Base-by-base conservation (phyloP, 2,797 vertebrate genomes). In the Miichthys miiuy region DNA sequence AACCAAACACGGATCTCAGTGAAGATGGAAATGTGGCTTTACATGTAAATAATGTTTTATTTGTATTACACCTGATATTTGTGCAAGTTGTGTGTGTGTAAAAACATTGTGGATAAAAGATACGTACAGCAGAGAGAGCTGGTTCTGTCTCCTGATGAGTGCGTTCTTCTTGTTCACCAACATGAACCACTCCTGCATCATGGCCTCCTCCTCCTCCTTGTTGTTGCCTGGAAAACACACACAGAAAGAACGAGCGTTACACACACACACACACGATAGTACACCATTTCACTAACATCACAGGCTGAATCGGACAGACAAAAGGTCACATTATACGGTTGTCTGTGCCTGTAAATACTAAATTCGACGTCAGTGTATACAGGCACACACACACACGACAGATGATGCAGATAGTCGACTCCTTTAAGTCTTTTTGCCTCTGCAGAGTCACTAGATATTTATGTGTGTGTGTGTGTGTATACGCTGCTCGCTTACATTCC, bases 101-200 rank as follows among this genome's bases (percentile, higher is more conserved):
- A 30, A 30, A 27, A 27, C 4, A 27, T 5, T 27, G 27, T 27
- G 30, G 30, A 1, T 7, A 1, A 34, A 7, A 8, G 38, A 60
- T 51, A 97, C 97, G 90, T 95, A 99, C 98, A 99, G 95, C 80
- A 99, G 96, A 74, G 98, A 99, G 73, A 99, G 98, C 91, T 99
- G 98, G 94, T 99, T 99, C 97, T 99, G 98, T 89, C 98, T 92
- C 82, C 98, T 92, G 93, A 99, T 99, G 84, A 99, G 96, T 52
- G 98, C 98, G 74, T 99, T 99, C 96, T 99, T 99, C 96, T 99
- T 99, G 92, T 99, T 99, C 87, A 99, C 98, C 94, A 99, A 91
- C 95, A 96, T 98, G 95, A 99, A 99, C 98, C 98, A 99, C 88
- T 99, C 98, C 92, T 99, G 98, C 98, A 99, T 99, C 98, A 99